Evolutionary conservation across 1,140 invertebrate genomes (phyloP).

Genomic region (Calosoma granatense): DNA sequence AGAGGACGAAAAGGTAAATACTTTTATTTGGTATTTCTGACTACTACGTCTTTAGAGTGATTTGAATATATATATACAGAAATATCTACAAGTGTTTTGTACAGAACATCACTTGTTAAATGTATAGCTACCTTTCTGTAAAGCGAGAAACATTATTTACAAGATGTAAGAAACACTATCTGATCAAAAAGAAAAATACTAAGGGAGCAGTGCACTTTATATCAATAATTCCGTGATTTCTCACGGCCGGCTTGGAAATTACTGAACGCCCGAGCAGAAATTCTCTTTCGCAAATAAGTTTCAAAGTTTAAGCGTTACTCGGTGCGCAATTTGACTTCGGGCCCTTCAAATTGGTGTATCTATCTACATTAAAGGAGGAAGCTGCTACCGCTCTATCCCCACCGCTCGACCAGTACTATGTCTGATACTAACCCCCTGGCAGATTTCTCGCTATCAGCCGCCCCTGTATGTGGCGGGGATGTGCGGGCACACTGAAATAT

Average conservation of each 20-base stretch:
- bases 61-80: too few species aligned
- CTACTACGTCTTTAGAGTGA: too few species aligned
- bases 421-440: not conserved
- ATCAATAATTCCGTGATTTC: constrained; percentile 7
- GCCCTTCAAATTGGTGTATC: constrained; percentile 6
- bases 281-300: not conserved
- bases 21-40: not conserved
- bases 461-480: not conserved
- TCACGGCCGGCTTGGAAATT: not conserved
- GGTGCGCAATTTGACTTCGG: not conserved
- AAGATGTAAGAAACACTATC: not conserved
- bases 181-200: too few species aligned
- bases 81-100: too few species aligned
- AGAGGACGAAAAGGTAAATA: not conserved
- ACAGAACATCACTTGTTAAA: too few species aligned
- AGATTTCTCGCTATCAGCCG: not conserved
- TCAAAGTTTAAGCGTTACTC: constrained; percentile 6
- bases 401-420: not conserved
- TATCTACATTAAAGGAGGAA: constrained; percentile 3
- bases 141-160: too few species aligned
- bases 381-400: not conserved
- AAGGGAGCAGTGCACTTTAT: not conserved
- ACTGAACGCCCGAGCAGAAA: not conserved
- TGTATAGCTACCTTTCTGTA: too few species aligned
- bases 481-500: not conserved